Base-by-base conservation (phyloP, 2,113 vertebrate species). In the Pelecanus crispus region DNA sequence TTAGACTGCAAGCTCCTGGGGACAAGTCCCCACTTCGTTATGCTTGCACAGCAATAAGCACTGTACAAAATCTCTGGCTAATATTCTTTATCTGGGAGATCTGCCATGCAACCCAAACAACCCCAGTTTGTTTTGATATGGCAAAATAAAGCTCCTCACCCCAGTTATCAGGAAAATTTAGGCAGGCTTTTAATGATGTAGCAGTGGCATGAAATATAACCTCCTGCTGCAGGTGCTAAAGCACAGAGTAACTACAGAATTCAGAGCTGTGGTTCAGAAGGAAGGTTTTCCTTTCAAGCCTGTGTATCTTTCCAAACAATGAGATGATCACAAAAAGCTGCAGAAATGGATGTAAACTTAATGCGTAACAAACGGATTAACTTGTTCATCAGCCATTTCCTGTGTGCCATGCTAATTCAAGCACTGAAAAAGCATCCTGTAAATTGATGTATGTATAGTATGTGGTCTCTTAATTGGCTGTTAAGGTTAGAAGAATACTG, bases 401-500 rank as follows among this genome's bases (percentile, higher is more conserved):
- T 96, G 40, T 3, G 2, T 53, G 32, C 28, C 25, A 13, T 53
- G 42, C 34, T 84, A 84, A 74, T 74, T 44, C 53, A 86, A 59
- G 10, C 22, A 47, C 11, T 11, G 14, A 40, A 77, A 91, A 79
- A 38, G 31, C 32, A 92, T 89, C 61, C 77, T 53, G 62, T 17
- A 88, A 59, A 75, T 29, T 59, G n/a, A 40, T 59, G 61, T 11
- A 9, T 62, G 13, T 86, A 34, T 42, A 36, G 22, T 59, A 49
- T 86, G 49, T 50, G 29, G 31, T 53, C 58, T 89, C 34, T 82
- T 94, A 95, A 90, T 82, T 84, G 55, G 42, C 49, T 91, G 83
- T 52, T 91, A 90, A 91, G 29, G 49, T 90, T 75, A 88, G 56
- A 95, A 72, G 42, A 83, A 75, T 83, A 56, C n/a, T 86, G 73